These are phyloP conservation scores for Triplophysa rosa DNA, from an alignment of 2,113 vertebrate genomes.

Conservation along the genomic window DNA sequence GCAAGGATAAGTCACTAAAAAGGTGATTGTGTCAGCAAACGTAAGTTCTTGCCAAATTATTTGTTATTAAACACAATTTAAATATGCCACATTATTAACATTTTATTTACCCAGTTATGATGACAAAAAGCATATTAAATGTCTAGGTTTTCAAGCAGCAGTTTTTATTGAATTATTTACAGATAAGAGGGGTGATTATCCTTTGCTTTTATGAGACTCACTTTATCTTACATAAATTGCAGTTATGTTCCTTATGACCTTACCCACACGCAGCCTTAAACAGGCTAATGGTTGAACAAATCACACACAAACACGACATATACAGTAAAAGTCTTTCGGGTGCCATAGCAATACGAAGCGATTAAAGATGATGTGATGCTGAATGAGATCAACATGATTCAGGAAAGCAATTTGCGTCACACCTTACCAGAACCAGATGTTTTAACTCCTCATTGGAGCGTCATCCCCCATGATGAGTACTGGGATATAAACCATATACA, in stretches of 20 bases:
- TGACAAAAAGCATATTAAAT: not conserved
- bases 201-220: not conserved
- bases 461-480: not conserved
- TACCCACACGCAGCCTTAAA: constrained; percentile 21
- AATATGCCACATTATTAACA: not conserved
- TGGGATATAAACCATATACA: not conserved
- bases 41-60: not conserved
- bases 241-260: constrained; percentile 34
- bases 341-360: not conserved
- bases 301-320: not conserved
- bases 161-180: not conserved
- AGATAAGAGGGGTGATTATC: constrained; percentile 19
- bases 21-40: constrained; percentile 10
- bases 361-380: constrained; percentile 39
- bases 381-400: constrained; percentile 62
- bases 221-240: constrained; percentile 58
- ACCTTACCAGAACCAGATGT: constrained; percentile 69
- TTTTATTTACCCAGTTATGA: not conserved
- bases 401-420: constrained; percentile 60
- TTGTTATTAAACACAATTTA: not conserved
- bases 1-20: constrained; percentile 4
- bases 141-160: not conserved
- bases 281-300: not conserved
- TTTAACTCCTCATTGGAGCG: constrained; percentile 13
- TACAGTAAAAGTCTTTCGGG: not conserved